Percentiles rank a stretch among this genome's conserved stretches.
phyloP scores from a whole-genome alignment of 2,888 invertebrate genomes.

The Amphipyra tragopoginis region DNA sequence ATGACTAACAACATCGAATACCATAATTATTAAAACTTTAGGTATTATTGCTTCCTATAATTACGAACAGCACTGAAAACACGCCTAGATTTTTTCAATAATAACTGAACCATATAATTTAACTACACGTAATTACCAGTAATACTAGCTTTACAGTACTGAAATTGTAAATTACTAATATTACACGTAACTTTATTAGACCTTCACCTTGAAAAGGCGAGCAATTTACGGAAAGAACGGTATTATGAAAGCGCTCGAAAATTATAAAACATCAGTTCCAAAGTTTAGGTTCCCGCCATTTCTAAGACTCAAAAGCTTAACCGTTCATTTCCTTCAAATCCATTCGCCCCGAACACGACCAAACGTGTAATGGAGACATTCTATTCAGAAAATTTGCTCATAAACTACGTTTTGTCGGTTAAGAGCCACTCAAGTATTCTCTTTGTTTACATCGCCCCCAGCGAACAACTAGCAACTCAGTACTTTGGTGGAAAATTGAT shows the following conservation, averaged over 20 bases:
- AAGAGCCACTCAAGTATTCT: slow-evolving; percentile 48
- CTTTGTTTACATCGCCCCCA: slow-evolving; percentile 51
- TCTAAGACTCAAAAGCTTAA: slow-evolving; percentile 44
- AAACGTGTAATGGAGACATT: slow-evolving; percentile 56
- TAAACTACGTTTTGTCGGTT: slow-evolving; percentile 62
- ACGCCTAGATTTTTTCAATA: slow-evolving; percentile 14
- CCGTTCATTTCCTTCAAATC: slow-evolving; percentile 60
- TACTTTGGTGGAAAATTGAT: slow-evolving; percentile 61
- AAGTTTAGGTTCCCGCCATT: slow-evolving; percentile 28
- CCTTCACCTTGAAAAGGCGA: slow-evolving; percentile 29
- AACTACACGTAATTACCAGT: slow-evolving; percentile 24
- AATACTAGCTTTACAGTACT: slow-evolving; percentile 17
- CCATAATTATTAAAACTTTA: slow-evolving; percentile 3
- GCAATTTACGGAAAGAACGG: slow-evolving; percentile 31
- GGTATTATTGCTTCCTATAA: slow-evolving; percentile 1
- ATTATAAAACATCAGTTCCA: slow-evolving; percentile 39
- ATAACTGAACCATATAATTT: slow-evolving; percentile 14
- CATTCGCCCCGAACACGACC: slow-evolving; percentile 38
- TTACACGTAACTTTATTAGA: slow-evolving; percentile 12
- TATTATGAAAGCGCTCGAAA: slow-evolving; percentile 21
- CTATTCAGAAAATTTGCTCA: slow-evolving; percentile 63
- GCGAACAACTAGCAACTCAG: slow-evolving; percentile 44
- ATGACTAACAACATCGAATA: not conserved
- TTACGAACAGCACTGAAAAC: slow-evolving; percentile 9
- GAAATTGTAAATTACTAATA: slow-evolving; percentile 32